These are phyloP conservation scores for Chrysemys picta DNA, from an alignment of 2,113 vertebrate genomes.

Conservation along the genomic window DNA sequence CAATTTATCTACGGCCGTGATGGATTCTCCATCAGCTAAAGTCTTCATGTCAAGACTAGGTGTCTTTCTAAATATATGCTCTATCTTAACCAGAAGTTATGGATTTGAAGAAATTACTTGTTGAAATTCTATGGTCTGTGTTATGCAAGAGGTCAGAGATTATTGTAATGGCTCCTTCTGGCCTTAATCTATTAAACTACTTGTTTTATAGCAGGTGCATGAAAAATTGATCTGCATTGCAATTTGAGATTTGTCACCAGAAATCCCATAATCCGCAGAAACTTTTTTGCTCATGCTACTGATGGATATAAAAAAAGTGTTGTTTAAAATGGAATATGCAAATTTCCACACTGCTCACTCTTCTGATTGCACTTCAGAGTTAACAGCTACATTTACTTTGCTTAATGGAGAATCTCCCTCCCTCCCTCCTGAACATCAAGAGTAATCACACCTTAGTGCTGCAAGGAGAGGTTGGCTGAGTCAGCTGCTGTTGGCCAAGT, in stretches of 20 bases:
- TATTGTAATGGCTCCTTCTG: neutral
- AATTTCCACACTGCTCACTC: neutral
- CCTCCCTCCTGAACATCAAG: slow-evolving; percentile 12
- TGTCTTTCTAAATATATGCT: accelerated
- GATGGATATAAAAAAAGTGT: neutral
- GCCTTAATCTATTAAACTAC: neutral
- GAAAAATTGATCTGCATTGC: neutral
- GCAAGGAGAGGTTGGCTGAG: neutral
- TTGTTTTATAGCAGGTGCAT: neutral
- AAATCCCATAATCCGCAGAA: neutral
- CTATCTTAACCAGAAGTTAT: neutral
- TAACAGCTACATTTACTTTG: neutral
- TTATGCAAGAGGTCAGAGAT: neutral
- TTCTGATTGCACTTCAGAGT: slow-evolving; percentile 6
- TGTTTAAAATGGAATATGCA: neutral
- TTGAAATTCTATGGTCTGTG: neutral
- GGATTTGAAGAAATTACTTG: accelerated
- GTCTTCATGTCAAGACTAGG: accelerated
- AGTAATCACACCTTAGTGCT: neutral
- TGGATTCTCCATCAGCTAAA: too few species aligned
- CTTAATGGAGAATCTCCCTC: neutral
- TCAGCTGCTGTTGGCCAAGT: neutral
- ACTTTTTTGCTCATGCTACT: neutral
- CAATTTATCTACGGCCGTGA: neutral
- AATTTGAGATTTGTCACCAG: neutral